Base-by-base conservation (phyloP, 2,113 vertebrate genomes). In the Stegostoma tigrinum region DNA sequence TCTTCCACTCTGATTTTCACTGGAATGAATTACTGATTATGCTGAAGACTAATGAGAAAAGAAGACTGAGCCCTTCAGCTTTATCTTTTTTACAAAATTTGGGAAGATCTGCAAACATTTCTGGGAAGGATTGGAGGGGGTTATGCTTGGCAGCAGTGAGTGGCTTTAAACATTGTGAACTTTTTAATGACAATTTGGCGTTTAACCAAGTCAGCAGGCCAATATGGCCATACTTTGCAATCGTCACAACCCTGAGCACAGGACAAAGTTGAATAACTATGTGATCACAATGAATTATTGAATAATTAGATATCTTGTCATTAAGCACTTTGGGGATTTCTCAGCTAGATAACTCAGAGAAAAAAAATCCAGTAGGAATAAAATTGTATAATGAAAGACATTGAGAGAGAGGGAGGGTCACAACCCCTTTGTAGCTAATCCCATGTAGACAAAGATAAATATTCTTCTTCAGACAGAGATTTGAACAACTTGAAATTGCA, bases 251-350 rank as follows among this genome's bases (percentile, higher is more conserved):
- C 52, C 52, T 55, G 12, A 61, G 52, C 52, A 61, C 34, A 55
- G 48, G 52, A 61, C 27, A 61, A 90, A 90, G 87, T 19, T 90
- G 27, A 64, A 61, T 61, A 90, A 90, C 87, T 61, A 34, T 34
- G 52, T 12, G 52, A 61, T 90, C 87, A 90, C 27, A 61, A 55
- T 61, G 87, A 90, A 55, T 61, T 64, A 90, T 90, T 90, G 27
- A 90, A 90, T 61, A 90, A 90, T 90, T 90, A 90, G 87, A 90
- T 90, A 34, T 17, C 87, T 34, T 90, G 52, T 12, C 27, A 34
- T 90, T 55, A 61, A 52, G 48, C 30, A 7, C 85, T 87, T 87
- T 87, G 52, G 52, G 52, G 85, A 87, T 24, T 52, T 48, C 85
- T 87, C 0, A 30, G 55, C 48, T 85, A 21, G 17, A 85, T 1